Percentiles rank a stretch among this genome's conserved stretches.
Conservation (phyloP, 2,888 invertebrate species). For the Epinotia nisella region DNA sequence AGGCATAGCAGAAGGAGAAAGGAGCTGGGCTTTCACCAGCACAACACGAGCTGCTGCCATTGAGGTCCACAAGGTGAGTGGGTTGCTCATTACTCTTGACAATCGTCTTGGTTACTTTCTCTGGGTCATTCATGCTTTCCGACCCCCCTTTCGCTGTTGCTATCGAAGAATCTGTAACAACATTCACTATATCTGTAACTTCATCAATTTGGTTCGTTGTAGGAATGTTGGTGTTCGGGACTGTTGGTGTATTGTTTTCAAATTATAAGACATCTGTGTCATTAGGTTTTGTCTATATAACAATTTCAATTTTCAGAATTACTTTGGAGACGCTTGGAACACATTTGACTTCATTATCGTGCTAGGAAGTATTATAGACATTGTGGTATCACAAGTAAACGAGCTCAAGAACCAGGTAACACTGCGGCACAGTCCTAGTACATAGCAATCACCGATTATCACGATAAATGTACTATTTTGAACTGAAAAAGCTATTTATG, state of each 20-base stretch:
- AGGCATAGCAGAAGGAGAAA: no score
- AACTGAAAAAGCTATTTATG: slow-evolving; percentile 7
- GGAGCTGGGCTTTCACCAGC: no score
- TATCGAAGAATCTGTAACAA: no score
- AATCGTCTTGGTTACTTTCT: no score
- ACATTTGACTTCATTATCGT: slow-evolving; percentile 99
- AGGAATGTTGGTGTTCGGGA: slow-evolving; percentile 6
- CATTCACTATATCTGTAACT: neutral
- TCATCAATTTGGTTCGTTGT: slow-evolving; percentile 4
- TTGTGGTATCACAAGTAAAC: slow-evolving; percentile 98
- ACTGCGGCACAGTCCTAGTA: slow-evolving; percentile 46
- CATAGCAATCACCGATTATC: slow-evolving; percentile 19
- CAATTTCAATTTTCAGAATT: slow-evolving; percentile 87
- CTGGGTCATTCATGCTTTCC: no score
- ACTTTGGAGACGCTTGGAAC: slow-evolving; percentile 99
- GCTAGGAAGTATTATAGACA: slow-evolving; percentile 98
- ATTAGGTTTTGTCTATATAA: neutral
- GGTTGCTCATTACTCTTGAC: no score
- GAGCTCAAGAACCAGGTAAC: slow-evolving; percentile 89
- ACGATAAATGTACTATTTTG: slow-evolving; percentile 39
- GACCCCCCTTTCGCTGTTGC: no score
- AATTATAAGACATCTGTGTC: neutral
- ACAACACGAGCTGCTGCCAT: no score
- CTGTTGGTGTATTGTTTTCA: slow-evolving; percentile 4
- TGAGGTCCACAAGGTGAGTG: no score